Base-by-base conservation (phyloP, 1,140 invertebrate genomes). In the Macrobrachium rosenbergii region DNA sequence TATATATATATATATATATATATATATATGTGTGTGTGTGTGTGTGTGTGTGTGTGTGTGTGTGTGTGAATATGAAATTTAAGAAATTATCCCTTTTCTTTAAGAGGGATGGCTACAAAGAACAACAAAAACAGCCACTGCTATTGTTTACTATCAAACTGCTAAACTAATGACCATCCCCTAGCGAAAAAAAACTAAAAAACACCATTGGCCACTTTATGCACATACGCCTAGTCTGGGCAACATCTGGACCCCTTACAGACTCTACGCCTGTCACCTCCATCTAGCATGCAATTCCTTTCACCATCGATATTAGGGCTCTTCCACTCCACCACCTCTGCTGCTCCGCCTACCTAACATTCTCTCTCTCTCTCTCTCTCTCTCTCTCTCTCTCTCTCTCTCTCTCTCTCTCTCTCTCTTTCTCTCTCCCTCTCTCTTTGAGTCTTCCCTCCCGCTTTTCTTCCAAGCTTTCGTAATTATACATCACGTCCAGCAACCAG, bases 1-100 rank as follows among this genome's bases (percentile, higher is more conserved):
- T 69, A 69, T 69, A 69, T 69, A 69, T 69, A 69, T 69, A 69
- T 69, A 69, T 69, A 69, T 69, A 69, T 69, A 69, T 69, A 69
- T 69, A 2, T 69, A n/a, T 69, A n/a, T n/a, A n/a, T 69, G 28
- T 69, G 28, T 69, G 28, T 69, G 64, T 69, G 28, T 69, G n/a
- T 69, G 28, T 69, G 28, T 69, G 19, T 69, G 11, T 69, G 28
- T n/a, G 28, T 69, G 11, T 69, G 28, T 69, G 28, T 69, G 28
- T 69, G 28, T 69, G 28, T 69, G 28, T 69, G 28, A 17, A 69
- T 69, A 19, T 2, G n/a, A 23, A 69, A 23, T 17, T 69, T 11
- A 23, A n/a, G n/a, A 69, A 23, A 69, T 19, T n/a, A n/a, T n/a
- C n/a, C n/a, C n/a, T n/a, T n/a, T n/a, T n/a, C n/a, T n/a, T n/a